These are phyloP conservation scores for Sigmodon hispidus DNA, from an alignment of 2,113 vertebrate genomes.

Conservation along the genomic window DNA sequence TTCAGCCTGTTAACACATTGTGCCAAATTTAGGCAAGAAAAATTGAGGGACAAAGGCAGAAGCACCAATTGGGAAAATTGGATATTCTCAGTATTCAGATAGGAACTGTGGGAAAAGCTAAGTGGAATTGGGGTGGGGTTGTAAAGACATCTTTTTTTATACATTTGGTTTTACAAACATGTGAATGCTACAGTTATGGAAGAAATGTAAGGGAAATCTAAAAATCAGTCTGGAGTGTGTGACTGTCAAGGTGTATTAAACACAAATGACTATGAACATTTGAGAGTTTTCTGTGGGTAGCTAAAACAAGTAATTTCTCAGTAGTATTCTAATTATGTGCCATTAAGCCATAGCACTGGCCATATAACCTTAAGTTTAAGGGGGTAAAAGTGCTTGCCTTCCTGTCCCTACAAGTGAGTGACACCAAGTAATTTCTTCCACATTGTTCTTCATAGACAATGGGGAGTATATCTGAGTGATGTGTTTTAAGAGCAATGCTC, in stretches of 20 bases:
- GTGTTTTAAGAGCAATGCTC: background rate
- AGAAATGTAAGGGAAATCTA: background rate
- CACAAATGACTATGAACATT: too few species aligned
- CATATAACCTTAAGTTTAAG: background rate
- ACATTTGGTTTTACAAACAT: background rate
- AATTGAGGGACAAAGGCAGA: background rate
- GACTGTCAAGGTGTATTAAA: background rate
- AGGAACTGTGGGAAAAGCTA: background rate
- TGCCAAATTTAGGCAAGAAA: background rate
- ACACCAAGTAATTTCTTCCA: accelerated
- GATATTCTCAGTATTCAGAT: background rate
- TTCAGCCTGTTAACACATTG: too few species aligned
- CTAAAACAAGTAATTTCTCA: background rate
- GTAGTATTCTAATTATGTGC: background rate
- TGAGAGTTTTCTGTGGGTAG: background rate
- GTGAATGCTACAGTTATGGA: background rate
- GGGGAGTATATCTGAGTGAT: background rate
- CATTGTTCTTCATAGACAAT: background rate
- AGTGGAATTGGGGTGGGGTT: background rate
- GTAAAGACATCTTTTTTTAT: background rate
- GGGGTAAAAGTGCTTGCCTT: background rate
- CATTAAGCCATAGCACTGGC: background rate
- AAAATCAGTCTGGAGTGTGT: too few species aligned
- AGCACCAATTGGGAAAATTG: background rate
- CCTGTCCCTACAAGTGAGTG: background rate